Conservation (phyloP, 2,113 vertebrate species). For the Mirounga angustirostris region DNA sequence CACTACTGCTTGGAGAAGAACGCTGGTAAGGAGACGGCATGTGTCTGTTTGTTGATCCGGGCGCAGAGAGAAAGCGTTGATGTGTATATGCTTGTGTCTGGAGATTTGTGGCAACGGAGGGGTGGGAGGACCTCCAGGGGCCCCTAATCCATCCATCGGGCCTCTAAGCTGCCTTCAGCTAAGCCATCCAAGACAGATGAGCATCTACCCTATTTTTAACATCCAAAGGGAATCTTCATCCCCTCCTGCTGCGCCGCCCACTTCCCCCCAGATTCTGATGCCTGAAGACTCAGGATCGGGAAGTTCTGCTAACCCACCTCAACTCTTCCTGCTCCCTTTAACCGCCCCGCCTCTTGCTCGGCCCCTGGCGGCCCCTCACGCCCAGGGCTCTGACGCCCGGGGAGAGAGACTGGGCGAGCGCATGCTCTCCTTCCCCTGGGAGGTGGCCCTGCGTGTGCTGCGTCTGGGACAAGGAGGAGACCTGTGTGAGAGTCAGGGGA, state of each 20-base stretch:
- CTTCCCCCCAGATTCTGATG: background rate
- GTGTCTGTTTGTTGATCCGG: background rate
- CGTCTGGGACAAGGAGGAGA: background rate
- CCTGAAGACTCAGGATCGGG: background rate
- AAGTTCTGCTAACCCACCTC: background rate
- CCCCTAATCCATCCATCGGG: slow-evolving; percentile 40
- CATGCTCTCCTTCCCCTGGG: background rate
- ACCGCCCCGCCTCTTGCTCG: background rate
- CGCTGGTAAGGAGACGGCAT: accelerated
- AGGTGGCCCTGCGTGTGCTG: background rate
- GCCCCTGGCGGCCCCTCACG: background rate
- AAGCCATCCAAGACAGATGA: slow-evolving; percentile 46
- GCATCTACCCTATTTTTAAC: background rate
- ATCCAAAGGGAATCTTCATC: background rate
- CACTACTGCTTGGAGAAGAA: accelerated
- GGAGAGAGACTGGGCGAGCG: accelerated
- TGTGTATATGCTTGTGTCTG: background rate
- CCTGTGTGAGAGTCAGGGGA: background rate
- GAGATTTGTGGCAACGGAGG: background rate
- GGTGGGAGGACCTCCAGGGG: background rate
- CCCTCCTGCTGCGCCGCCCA: background rate
- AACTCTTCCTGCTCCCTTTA: background rate
- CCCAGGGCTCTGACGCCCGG: accelerated
- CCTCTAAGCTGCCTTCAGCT: slow-evolving; percentile 47
- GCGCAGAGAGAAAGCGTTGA: background rate